Base-by-base conservation (phyloP, 2,888 invertebrate genomes). In the Aelia acuminata region DNA sequence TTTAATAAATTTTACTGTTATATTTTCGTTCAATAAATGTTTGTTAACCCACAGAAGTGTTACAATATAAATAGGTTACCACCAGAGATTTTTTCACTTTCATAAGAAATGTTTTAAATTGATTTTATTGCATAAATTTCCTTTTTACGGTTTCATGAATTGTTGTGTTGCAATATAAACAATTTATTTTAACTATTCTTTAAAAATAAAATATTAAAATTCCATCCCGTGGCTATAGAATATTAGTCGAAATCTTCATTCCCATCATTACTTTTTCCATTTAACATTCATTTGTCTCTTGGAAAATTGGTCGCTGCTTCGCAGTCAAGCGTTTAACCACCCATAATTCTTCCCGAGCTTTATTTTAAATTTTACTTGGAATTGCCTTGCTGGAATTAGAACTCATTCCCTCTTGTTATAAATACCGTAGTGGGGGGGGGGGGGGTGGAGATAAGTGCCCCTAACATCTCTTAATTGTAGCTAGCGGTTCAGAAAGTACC, bases 351-450 rank as follows among this genome's bases (percentile, higher is more conserved):
- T 35, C 31, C 63, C 5, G 63, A 70, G 63, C 13, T 70, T 70
- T 70, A 70, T 70, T 57, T 57, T 70, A 70, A 70, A 70, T 70
- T 70, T 70, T 18, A 18, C 15, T 35, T 2, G 35, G 31, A 70
- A 70, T 35, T 70, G 63, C 63, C 63, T 70, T 2, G 18, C 31
- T 18, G 63, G 63, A 63, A 35, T 31, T 35, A 70, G 63, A 70
- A 35, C 63, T 70, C 63, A 35, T 70, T 70, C 63, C 63, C 63
- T 35, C 63, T 35, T 3, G 63, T 70, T 70, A 70, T 70, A 70
- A 70, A 70, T 31, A 70, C 31, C n/a, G n/a, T n/a, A n/a, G n/a
- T n/a, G n/a, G n/a, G n/a, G n/a, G n/a, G n/a, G n/a, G n/a, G n/a
- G n/a, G n/a, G n/a, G n/a, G 35, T 35, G 31, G 4, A 18, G 20